Evolutionary conservation across 2,888 invertebrate species (phyloP).

Genomic region (Camponotus fellah): DNA sequence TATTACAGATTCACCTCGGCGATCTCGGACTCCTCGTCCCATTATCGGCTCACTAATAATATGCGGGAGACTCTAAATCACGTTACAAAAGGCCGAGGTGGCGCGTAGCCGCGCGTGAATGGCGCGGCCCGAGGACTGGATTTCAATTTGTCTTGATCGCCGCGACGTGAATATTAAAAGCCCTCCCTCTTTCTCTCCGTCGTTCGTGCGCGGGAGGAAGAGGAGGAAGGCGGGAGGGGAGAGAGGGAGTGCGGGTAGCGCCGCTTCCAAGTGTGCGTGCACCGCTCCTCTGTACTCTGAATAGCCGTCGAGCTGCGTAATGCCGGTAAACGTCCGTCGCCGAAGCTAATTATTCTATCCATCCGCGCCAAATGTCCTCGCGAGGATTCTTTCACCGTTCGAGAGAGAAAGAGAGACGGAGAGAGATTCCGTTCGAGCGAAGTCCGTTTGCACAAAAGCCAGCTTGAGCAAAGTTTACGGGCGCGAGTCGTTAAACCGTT

Average conservation of each 20-base stretch:
- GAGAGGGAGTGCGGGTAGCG: background rate
- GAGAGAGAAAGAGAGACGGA: background rate
- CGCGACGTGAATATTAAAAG: constrained; percentile 83
- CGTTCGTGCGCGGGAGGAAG: background rate
- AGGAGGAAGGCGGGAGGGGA: background rate
- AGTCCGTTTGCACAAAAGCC: background rate
- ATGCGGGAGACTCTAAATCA: constrained; percentile 74
- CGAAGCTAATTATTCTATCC: constrained; percentile 48
- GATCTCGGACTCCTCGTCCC: constrained; percentile 77
- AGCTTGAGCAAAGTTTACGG: background rate
- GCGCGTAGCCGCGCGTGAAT: constrained; percentile 56
- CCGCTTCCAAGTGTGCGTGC: constrained; percentile 8
- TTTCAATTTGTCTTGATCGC: constrained; percentile 84
- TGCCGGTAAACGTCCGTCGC: constrained; percentile 40
- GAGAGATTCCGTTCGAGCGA: background rate
- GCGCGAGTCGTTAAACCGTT: constrained; percentile 32
- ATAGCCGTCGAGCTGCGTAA: constrained; percentile 43
- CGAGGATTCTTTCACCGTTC: constrained; percentile 15
- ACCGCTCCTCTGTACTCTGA: constrained; percentile 35
- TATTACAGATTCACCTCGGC: constrained; percentile 84
- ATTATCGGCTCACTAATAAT: constrained; percentile 78
- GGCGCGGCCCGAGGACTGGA: constrained; percentile 72
- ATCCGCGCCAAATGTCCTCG: constrained; percentile 16
- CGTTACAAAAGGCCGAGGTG: constrained; percentile 68
- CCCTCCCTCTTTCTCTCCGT: constrained; percentile 9